Conservation (phyloP, 2,113 vertebrate species). For the Cavia aperea region DNA sequence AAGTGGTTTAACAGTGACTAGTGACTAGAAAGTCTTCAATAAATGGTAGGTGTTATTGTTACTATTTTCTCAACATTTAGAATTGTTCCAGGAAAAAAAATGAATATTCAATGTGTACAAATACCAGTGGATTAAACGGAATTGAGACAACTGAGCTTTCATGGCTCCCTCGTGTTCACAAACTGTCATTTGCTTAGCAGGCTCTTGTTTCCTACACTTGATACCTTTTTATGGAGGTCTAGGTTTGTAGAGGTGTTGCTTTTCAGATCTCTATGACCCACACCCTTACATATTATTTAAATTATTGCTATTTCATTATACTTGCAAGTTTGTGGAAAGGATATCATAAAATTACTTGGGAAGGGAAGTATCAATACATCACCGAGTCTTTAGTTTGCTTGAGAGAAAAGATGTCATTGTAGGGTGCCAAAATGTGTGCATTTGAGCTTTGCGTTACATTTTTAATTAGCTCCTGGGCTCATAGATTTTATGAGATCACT, state of each 20-base stretch:
- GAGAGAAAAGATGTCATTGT: not conserved
- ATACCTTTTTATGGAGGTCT: not conserved
- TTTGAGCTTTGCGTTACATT: constrained; percentile 28
- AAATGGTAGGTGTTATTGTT: not conserved
- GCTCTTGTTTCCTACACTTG: not conserved
- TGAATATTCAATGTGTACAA: not conserved
- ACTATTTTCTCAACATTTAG: constrained; percentile 32
- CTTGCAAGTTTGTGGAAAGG: not conserved
- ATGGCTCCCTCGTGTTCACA: not conserved
- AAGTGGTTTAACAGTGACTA: constrained; percentile 10
- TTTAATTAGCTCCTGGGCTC: not conserved
- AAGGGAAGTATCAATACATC: not conserved
- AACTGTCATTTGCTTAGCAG: not conserved
- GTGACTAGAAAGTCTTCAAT: constrained; percentile 3
- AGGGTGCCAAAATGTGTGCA: not conserved
- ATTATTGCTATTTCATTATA: not conserved
- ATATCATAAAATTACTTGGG: not conserved
- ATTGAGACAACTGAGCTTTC: not conserved
- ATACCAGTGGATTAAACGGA: not conserved
- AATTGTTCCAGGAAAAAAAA: not conserved
- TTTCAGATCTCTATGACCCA: not conserved
- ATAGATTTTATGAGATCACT: not conserved
- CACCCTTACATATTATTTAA: not conserved
- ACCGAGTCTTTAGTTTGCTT: not conserved
- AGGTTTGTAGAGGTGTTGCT: not conserved